Conservation (phyloP, 2,797 vertebrate species). For the Sciaenops ocellatus region DNA sequence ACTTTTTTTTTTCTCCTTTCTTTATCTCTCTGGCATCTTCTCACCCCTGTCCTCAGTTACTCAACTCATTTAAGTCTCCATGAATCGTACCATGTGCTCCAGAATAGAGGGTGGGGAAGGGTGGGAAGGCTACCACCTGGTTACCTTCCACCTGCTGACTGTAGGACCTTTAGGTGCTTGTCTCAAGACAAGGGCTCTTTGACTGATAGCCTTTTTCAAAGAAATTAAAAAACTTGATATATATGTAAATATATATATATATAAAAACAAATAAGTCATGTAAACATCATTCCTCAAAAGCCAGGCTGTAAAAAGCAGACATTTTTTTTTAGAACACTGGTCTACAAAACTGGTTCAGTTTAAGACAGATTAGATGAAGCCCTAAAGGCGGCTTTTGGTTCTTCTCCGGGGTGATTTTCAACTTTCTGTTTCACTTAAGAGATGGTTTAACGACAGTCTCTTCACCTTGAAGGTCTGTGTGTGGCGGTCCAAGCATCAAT, state of each 20-base stretch:
- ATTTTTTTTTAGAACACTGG: constrained; percentile 31
- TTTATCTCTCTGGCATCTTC: constrained; percentile 3
- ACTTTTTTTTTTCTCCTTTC: constrained; percentile 2
- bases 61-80: constrained; percentile 55
- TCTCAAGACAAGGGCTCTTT: constrained; percentile 41
- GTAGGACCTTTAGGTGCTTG: constrained; percentile 27
- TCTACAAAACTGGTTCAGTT: constrained; percentile 37
- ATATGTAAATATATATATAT: constrained; percentile 34
- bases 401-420: constrained; percentile 7
- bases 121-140: background rate
- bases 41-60: constrained; percentile 21
- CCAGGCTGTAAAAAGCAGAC: constrained; percentile 19
- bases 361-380: background rate
- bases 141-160: background rate
- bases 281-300: constrained; percentile 45
- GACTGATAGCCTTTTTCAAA: constrained; percentile 35
- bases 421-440: constrained; percentile 3
- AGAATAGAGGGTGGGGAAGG: constrained; percentile 11
- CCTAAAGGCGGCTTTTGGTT: constrained; percentile 43
- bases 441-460: constrained; percentile 13
- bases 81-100: constrained; percentile 58
- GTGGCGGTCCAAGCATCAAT: constrained; percentile 7
- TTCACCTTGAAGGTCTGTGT: constrained; percentile 2
- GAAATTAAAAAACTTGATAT: constrained; percentile 25
- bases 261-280: constrained; percentile 12